Evolutionary conservation across 2,113 vertebrate species (phyloP).

Genomic region (Sander vitreus): DNA sequence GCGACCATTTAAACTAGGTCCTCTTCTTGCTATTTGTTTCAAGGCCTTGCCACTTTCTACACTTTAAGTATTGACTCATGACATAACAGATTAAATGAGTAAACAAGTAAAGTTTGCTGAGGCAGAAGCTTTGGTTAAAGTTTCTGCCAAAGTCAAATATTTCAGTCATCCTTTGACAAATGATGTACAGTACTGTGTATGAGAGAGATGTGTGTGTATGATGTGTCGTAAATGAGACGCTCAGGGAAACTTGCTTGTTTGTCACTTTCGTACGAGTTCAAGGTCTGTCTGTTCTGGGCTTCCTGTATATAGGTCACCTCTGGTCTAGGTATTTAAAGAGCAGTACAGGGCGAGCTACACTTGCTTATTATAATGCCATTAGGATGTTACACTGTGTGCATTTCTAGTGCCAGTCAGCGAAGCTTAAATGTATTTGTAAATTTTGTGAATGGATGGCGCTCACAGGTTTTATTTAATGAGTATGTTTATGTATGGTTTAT

Average conservation of each 20-base stretch:
- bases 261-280: slow-evolving; percentile 25
- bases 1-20: not conserved
- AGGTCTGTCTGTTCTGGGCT: not conserved
- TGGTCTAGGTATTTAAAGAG: not conserved
- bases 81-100: slow-evolving; percentile 30
- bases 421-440: not conserved
- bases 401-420: not conserved
- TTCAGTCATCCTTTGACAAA: not conserved
- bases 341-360: not conserved
- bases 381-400: not conserved
- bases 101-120: not conserved
- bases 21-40: not conserved
- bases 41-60: not conserved
- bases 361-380: not conserved
- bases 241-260: not conserved
- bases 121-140: slow-evolving; percentile 5
- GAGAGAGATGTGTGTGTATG: not conserved
- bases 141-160: not conserved
- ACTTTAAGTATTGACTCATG: not conserved
- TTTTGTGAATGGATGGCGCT: not conserved
- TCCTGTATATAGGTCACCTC: not conserved
- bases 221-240: not conserved
- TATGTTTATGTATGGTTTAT: not conserved
- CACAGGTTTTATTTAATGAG: not conserved
- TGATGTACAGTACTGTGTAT: not conserved